Base-by-base conservation (phyloP, 1,140 invertebrate genomes). In the Drosophila yakuba region DNA sequence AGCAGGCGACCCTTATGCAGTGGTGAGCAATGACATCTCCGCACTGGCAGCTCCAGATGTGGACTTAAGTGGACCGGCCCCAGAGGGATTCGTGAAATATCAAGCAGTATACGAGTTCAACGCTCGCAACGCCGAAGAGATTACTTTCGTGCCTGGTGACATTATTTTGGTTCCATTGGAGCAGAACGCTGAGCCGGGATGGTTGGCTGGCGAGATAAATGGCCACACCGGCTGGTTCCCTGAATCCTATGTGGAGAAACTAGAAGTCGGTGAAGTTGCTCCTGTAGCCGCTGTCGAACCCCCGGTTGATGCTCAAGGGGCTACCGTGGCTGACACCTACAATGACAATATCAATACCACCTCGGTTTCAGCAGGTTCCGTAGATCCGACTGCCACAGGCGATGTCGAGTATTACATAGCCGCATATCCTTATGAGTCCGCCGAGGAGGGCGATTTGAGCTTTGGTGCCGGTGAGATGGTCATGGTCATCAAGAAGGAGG, bases 171-270 rank as follows among this genome's bases (percentile, higher is more conserved):
- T 98, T 23, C 96, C 97, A 28, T 93, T 96, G 32, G 96, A 96
- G 61, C 96, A 98, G 93, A 96, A 95, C 82, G 96, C 97, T 1
- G 98, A 99, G 91, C 98, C 98, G 10, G 98, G 98, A n/a, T 99
- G 99, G 99, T 94, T 98, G 74, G 97, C 97, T 74, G 99, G 99
- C 4, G 97, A 98, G 90, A 95, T 98, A 32, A 94, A 96, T 85
- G 94, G 94, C 20, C 95, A 96, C 71, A 96, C 95, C 6, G 98
- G 98, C n/a, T 99, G 98, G 97, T 99, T 99, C 93, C 98, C 99
- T 4, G 97, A 99, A 93, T 97, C 97, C 5, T 99, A 99, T 93
- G 98, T 98, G 12, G 97, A 99, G 90, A 95, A 95, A 32, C 92
- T 98, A n/a, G 95, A 95, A 72, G 92, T 80, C 0, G 89, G 75